These are phyloP conservation scores for Malacosoma neustria DNA, from an alignment of 2,888 invertebrate species.

Conservation along the genomic window DNA sequence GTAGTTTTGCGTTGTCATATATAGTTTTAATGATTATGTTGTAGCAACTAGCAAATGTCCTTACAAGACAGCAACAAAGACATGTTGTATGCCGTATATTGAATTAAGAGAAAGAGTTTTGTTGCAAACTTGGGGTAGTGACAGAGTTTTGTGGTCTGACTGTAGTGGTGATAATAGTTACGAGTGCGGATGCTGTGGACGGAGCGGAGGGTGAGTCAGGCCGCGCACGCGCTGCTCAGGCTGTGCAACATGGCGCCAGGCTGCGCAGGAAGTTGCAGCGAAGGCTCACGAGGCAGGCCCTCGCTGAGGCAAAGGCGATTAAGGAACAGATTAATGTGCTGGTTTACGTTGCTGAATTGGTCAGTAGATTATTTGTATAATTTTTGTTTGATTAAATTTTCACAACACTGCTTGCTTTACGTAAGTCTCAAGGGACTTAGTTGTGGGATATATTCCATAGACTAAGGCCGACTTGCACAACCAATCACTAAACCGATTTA, in stretches of 20 bases:
- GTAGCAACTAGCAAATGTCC: too few species aligned
- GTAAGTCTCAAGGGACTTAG: too few species aligned
- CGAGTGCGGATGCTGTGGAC: conserved; percentile 40
- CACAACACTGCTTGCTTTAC: too few species aligned
- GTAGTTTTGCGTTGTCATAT: too few species aligned
- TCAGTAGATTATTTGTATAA: conserved; percentile 51
- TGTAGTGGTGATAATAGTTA: conserved; percentile 64
- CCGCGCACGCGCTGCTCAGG: conserved; percentile 79
- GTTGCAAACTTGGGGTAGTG: conserved; percentile 1
- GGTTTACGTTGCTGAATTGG: conserved; percentile 85
- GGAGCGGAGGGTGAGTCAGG: conserved; percentile 36
- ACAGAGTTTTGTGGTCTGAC: conserved; percentile 18
- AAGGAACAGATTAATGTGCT: conserved; percentile 87
- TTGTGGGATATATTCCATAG: too few species aligned
- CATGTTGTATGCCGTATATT: too few species aligned
- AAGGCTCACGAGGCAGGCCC: conserved; percentile 83
- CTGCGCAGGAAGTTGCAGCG: conserved; percentile 85
- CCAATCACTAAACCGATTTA: too few species aligned
- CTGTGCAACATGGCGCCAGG: conserved; percentile 85
- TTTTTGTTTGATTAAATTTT: too few species aligned
- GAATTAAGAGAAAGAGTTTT: too few species aligned
- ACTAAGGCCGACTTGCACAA: too few species aligned
- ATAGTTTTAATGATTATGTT: too few species aligned
- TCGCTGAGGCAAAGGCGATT: conserved; percentile 86
- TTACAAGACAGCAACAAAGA: too few species aligned